Evolutionary conservation across 2,113 vertebrate genomes (phyloP), one percentile per base, ranked within the genome.

Genomic region (Sarotherodon lohbergeri): DNA sequence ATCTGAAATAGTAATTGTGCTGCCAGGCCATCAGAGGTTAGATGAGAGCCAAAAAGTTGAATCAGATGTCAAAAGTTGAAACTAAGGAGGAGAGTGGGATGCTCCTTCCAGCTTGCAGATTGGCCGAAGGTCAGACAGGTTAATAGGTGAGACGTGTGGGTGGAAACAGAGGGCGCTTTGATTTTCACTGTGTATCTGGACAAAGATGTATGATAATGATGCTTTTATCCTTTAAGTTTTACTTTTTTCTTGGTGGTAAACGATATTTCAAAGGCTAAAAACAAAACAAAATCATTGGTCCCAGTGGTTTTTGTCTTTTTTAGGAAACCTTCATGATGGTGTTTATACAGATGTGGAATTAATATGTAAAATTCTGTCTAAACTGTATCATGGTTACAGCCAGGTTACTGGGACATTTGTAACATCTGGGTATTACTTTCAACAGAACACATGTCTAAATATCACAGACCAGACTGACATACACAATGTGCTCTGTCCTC

Each of bases 111-210:
- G 63, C 84, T 52, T 73, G 19, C 14, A 46, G 83, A 80, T 48
- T 41, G 57, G 24, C 73, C 78, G 5, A 27, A 66, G 86, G 79
- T 78, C 73, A 78, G 46, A n/a, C 48, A 14, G 84, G 81, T 92
- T 86, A 90, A 92, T 80, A 61, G 52, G 81, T 84, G 88, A 84
- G 52, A 81, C 19, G 32, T 4, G 86, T 59, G 85, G 82, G 90
- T 19, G 43, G 82, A 56, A 82, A 57, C 11, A 46, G 80, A 78
- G 7, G 66, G 46, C n/a, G 73, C 46, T 78, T 34, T 78, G 73
- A 78, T n/a, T 78, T 52, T 52, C 73, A 12, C 14, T 57, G 54
- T 41, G 79, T 27, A 11, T 43, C 54, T 41, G 14, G 34, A 39
- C 36, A 81, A 81, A 41, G 54, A 43, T 43, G 24, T 34, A 78